Evolutionary conservation across 2,888 invertebrate species (phyloP).

Genomic region (Napeogenes inachia): DNA sequence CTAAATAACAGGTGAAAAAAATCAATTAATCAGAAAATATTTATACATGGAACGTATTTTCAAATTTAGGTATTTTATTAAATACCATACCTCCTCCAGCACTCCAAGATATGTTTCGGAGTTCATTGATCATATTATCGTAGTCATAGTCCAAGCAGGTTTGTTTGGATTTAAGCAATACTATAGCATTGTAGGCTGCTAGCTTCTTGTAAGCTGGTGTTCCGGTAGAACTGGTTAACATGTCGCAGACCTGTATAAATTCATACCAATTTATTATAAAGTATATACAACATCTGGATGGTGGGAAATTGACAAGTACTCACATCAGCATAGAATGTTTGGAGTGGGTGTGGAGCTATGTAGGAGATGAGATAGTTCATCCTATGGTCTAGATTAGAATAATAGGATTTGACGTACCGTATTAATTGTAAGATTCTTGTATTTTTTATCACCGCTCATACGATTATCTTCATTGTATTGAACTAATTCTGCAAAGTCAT

Average conservation of each 20-base stretch:
- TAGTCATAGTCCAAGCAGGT: conserved; percentile 92
- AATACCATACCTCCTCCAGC: conserved; percentile 77
- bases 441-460: conserved; percentile 76
- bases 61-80: no score
- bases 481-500: conserved; percentile 92
- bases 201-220: conserved; percentile 81
- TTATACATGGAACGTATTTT: background rate
- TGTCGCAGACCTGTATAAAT: conserved; percentile 80
- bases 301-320: no score
- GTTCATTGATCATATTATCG: conserved; percentile 82
- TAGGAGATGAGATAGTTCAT: no score
- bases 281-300: background rate
- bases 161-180: conserved; percentile 81
- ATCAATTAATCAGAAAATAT: background rate
- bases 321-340: no score
- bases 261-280: background rate
- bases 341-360: no score
- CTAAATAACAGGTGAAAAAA: no score
- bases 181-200: conserved; percentile 83
- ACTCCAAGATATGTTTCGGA: conserved; percentile 83
- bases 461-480: conserved; percentile 97
- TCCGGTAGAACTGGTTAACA: conserved; percentile 81
- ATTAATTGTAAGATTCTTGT: conserved; percentile 86
- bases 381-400: background rate
- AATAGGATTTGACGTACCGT: conserved; percentile 57